Conservation (phyloP, 2,888 invertebrate species). For the Heliconius aoede region DNA sequence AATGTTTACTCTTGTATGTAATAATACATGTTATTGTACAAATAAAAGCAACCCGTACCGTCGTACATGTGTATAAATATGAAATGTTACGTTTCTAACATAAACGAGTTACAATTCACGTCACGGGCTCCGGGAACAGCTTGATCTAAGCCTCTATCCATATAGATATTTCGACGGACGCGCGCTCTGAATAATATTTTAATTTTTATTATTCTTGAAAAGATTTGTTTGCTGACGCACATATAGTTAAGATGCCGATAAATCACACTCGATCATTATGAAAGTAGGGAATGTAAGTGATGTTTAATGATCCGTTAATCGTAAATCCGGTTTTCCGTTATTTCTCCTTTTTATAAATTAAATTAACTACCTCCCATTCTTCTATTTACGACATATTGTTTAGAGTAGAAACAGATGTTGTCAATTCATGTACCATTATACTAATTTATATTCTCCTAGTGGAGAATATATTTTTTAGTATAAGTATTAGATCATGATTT, state of each 20-base stretch:
- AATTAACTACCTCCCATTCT: not conserved
- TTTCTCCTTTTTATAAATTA: not conserved
- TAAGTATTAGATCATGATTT: too few relatives aligned
- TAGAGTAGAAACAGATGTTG: too few relatives aligned
- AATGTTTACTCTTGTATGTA: not conserved
- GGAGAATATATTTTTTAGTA: too few relatives aligned
- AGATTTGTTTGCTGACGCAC: not conserved
- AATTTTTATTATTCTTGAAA: not conserved
- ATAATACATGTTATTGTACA: not conserved
- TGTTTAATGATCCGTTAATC: not conserved
- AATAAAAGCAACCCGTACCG: not conserved
- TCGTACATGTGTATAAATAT: not conserved
- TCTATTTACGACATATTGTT: too few relatives aligned
- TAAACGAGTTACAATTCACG: not conserved
- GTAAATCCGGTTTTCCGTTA: not conserved
- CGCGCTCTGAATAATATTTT: not conserved
- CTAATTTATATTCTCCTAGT: too few relatives aligned
- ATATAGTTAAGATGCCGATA: not conserved
- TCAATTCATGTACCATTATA: too few relatives aligned
- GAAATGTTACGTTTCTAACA: not conserved
- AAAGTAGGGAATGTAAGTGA: not conserved
- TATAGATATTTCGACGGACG: not conserved
- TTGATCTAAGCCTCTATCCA: conserved; percentile 1
- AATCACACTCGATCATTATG: not conserved
- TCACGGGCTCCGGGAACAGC: conserved; percentile 4